phyloP scores from a whole-genome alignment of 2,113 vertebrate genomes.

The Melierax canorus region DNA sequence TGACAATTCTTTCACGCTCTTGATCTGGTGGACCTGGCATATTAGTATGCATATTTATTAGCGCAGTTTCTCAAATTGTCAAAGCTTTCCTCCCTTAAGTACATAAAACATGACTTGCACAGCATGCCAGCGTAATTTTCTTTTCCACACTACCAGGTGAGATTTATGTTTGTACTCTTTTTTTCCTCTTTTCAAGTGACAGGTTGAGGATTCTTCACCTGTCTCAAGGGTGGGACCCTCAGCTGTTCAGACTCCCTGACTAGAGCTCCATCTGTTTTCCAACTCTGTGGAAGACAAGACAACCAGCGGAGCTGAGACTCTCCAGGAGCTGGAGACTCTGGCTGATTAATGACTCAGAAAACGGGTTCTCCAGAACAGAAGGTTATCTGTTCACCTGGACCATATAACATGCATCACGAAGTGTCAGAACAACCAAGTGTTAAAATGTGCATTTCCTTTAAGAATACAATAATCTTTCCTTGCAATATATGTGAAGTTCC shows the following conservation, averaged over 20 bases:
- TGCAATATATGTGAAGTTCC: not conserved
- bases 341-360: conserved; percentile 17
- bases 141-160: not conserved
- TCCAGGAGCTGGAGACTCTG: not conserved
- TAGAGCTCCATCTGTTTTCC: not conserved
- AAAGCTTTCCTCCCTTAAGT: not conserved
- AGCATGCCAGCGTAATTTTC: not conserved
- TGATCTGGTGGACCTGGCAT: not conserved
- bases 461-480: not conserved
- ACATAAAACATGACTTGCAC: not conserved
- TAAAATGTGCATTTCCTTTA: not conserved
- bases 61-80: not conserved
- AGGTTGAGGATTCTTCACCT: not conserved
- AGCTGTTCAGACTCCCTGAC: not conserved
- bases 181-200: not conserved
- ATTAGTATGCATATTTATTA: not conserved
- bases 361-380: not conserved
- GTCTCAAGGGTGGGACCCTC: not conserved
- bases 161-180: not conserved
- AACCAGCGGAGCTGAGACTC: not conserved
- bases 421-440: not conserved
- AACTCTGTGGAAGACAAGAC: not conserved
- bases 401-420: not conserved
- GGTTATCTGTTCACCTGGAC: not conserved
- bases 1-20: not conserved